phyloP scores from a whole-genome alignment of 2,113 vertebrate genomes.

The Oenanthe oenanthe region DNA sequence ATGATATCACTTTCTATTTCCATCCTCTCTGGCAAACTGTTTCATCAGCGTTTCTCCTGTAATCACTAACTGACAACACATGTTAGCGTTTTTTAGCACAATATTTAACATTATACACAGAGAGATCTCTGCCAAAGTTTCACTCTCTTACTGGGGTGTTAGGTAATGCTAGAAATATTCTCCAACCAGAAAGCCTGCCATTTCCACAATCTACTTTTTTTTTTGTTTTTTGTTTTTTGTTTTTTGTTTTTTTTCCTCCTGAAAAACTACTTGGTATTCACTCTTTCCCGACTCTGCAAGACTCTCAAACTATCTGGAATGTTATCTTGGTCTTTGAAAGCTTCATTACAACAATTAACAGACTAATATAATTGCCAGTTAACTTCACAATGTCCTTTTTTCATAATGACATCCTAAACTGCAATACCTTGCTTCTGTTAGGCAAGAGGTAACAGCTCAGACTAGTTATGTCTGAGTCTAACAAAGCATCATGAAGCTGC shows the following conservation, averaged over 20 bases:
- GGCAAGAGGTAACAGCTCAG: not conserved
- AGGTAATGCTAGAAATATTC: not conserved
- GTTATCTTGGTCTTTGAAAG: not conserved
- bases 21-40: conserved; percentile 26
- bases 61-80: conserved; percentile 58
- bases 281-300: not conserved
- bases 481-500: not conserved
- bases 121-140: not conserved
- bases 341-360: not conserved
- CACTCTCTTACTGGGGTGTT: not conserved
- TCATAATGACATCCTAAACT: not conserved
- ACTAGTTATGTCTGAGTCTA: not conserved
- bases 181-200: not conserved
- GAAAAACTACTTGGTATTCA: not conserved
- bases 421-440: not conserved
- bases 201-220: not conserved
- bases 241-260: not conserved
- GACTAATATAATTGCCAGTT: not conserved
- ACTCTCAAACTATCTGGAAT: not conserved
- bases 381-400: not conserved
- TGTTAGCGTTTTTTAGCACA: conserved; percentile 48
- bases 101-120: not conserved
- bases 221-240: not conserved
- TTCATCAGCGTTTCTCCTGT: conserved; percentile 33
- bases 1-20: conserved; percentile 59